Base-by-base conservation (phyloP, 2,113 vertebrate genomes). In the Neodontobutis hainanensis region DNA sequence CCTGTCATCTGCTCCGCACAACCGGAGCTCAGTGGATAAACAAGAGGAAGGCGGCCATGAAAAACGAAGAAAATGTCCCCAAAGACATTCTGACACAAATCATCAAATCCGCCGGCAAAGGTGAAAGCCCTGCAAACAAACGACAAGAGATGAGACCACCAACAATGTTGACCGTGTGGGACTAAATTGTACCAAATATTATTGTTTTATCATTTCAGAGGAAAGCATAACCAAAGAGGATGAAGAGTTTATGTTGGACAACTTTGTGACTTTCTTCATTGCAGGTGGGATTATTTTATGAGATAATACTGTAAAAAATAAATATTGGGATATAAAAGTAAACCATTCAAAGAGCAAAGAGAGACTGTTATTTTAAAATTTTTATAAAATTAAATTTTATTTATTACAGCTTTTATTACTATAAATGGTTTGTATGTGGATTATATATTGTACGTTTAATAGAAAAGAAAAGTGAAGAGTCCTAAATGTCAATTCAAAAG, bases 181-280 rank as follows among this genome's bases (percentile, higher is more conserved):
- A 27, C 19, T 27, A 27, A 40, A 40, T 8, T 8, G 38, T 40
- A 40, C 38, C 38, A 10, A 8, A 3, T 10, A 27, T 19, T 2
- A 8, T 51, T 71, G 6, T 38, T 1, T 52, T 34, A 0, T 46
- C 27, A 57, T 69, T 75, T 6, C 43, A 97, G 96, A 94, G 57
- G 87, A 93, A 62, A 91, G 90, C 38, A 84, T 83, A 64, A 89
- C 86, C 0, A 72, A 89, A 12, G 93, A 88, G 70, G 94, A 96
- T 0, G 92, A 94, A 11, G 94, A 97, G 82, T 72, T 88, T 4
- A 93, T 98, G 87, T 38, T 98, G 84, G 97, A 98, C 87, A 98
- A 98, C 50, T 96, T 97, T 3, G 82, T 98, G 47, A 95, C 95
- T 6, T 97, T 98, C 87, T 96, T 98, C 84, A 91, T 97, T 36